Percentiles rank a stretch among this genome's conserved stretches.
Evolutionary conservation across 2,888 invertebrate genomes (phyloP).

Genomic region (Ctenicera cuprea): DNA sequence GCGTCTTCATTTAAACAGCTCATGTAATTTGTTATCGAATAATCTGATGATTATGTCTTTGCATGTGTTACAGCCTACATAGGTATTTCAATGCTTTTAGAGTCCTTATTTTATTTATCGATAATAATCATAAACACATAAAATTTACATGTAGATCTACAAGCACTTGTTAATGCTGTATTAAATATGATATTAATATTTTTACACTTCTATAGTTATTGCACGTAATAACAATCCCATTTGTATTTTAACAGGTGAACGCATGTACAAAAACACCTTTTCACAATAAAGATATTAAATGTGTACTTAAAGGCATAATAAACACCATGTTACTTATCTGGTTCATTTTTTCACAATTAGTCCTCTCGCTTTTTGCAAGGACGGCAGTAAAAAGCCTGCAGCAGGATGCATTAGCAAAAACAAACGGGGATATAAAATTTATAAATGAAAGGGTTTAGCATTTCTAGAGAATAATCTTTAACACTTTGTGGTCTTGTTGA

Average conservation of each 20-base stretch:
- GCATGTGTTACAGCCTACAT: too few relatives aligned
- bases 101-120: too few relatives aligned
- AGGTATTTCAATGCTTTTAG: too few relatives aligned
- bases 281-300: conserved; percentile 56
- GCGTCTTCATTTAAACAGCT: too few relatives aligned
- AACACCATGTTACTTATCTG: conserved; percentile 35
- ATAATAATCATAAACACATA: conserved; percentile 12
- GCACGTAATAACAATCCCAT: conserved; percentile 46
- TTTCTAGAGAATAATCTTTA: conserved; percentile 48
- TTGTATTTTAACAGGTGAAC: conserved; percentile 52
- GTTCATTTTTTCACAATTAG: conserved; percentile 9
- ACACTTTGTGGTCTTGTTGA: conserved; percentile 56
- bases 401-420: conserved; percentile 22
- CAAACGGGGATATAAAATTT: conserved; percentile 37
- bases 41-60: too few relatives aligned
- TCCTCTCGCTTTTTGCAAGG: conserved; percentile 21
- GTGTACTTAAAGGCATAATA: conserved; percentile 33
- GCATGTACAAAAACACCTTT: conserved; percentile 47
- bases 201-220: conserved; percentile 4
- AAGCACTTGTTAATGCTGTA: not conserved
- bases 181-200: conserved; percentile 26
- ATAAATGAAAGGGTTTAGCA: conserved; percentile 43
- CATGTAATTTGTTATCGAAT: too few relatives aligned
- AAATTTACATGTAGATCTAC: conserved; percentile 1
- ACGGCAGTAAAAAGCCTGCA: conserved; percentile 26